Evolutionary conservation across 2,888 invertebrate species (phyloP).

Genomic region (Lamellibrachia columna): DNA sequence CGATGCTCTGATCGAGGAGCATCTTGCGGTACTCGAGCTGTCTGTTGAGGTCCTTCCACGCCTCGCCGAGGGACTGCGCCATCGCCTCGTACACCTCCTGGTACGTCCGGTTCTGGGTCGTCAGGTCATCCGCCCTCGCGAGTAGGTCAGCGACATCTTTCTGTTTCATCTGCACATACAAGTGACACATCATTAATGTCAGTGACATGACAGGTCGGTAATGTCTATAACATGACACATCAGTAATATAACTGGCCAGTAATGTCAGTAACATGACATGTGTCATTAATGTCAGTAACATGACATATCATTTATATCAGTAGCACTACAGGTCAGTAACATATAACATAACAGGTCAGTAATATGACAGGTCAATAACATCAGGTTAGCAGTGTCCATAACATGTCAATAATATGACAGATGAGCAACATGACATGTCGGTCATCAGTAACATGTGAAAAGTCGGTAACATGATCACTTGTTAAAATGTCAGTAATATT

Average conservation of each 20-base stretch:
- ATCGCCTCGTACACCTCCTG: constrained; percentile 88
- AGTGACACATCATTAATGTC: background rate
- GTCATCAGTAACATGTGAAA: background rate
- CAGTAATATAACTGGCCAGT: background rate
- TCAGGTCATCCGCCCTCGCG: constrained; percentile 77
- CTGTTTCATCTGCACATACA: constrained; percentile 77
- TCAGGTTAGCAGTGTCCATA: too few species aligned
- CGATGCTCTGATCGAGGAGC: constrained; percentile 80
- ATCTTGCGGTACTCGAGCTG: constrained; percentile 81
- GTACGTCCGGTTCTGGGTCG: constrained; percentile 72
- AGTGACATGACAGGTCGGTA: background rate
- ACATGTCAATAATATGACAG: background rate
- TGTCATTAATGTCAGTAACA: background rate
- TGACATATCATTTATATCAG: background rate
- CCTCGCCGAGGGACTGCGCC: constrained; percentile 75
- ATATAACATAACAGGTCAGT: background rate
- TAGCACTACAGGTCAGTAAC: background rate
- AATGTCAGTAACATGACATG: background rate
- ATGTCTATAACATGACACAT: background rate
- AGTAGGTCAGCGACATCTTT: constrained; percentile 88
- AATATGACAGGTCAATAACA: background rate
- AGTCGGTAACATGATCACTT: background rate
- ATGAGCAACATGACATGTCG: background rate
- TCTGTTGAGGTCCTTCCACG: constrained; percentile 84
- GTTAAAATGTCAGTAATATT: background rate